Evolutionary conservation across 1,140 invertebrate genomes (phyloP), one percentile per base, ranked within the genome.

Genomic region (Potamilus streckersoni): DNA sequence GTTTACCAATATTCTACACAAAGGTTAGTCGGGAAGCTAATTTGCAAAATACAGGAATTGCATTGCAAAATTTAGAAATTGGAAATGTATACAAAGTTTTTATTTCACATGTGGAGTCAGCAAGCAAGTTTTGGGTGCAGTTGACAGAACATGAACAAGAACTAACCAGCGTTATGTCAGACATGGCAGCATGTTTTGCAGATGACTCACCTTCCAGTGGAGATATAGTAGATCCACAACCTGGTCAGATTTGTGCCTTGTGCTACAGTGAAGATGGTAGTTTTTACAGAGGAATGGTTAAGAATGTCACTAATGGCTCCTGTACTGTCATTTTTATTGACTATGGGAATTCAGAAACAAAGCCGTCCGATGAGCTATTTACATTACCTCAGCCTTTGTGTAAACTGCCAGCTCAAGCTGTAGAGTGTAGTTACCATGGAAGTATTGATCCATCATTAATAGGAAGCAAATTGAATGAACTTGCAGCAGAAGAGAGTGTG

Each of bases 211-310:
- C 75, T 19, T 71, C 73, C 20, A 71, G 77, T 63, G 61, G 77
- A 66, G 63, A 74, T 31, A 63, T 83, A 67, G 68, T 70, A 14
- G 71, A 71, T 64, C 77, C 78, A 23, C 57, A 61, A n/a, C 63
- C 73, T 58, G 81, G 79, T 31, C 79, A 76, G 57, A 69, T 80
- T 20, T 88, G 87, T 79, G 90, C 93, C 38, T 94, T 94, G 0
- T 91, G 93, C 71, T 95, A 94, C 83, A 92, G 92, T 0, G 92
- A 93, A 4, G 94, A 96, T 85, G 92, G 93, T 58, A 85, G 90
- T 2, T 96, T 95, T 95, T 96, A 96, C 84, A 91, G 95, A 76
- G 95, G 94, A 2, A 92, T 93, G 80, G 93, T 96, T 19, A 89
- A 94, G 0, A 93, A 79, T 71, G 71, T 84, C 20, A 74, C 78